Base-by-base conservation (phyloP, 2,113 vertebrate genomes). In the Pluvianellus socialis region DNA sequence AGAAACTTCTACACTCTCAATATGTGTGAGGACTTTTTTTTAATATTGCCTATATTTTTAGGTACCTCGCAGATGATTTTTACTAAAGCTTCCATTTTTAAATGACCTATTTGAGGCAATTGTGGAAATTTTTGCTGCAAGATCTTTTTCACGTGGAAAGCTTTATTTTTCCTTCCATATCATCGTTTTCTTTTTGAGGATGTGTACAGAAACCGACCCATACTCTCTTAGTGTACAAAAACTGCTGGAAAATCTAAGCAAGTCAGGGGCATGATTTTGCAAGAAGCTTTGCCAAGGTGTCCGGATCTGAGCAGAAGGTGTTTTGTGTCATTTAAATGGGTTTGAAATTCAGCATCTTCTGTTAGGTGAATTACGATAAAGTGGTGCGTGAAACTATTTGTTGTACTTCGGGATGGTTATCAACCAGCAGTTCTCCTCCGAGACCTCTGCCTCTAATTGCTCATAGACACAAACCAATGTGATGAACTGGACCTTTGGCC, bases 91-190 rank as follows among this genome's bases (percentile, higher is more conserved):
- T 96, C 90, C 80, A 81, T 91, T 84, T 97, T 91, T 83, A 96
- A 91, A 79, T 84, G 90, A 94, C 94, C 87, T 96, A 85, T 77
- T 86, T 97, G 87, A 80, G 68, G n/a, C 61, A 74, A 91, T 53
- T 66, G 84, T 87, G 72, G 90, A 91, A 80, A 49, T 62, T 94
- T 88, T 73, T 91, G 33, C 68, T 62, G 52, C 27, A 70, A 66
- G 50, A 62, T 71, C 40, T 91, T 91, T 81, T 33, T 84, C 50
- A 76, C 76, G 59, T 44, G n/a, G 55, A 59, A 76, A 65, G 63
- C 66, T 95, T 70, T 82, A 13, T 86, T 70, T 84, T 89, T 76
- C 76, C 33, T 80, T 94, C 86, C 92, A 62, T 66, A 14, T 67
- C 22, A 58, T 72, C 0, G 1, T 40, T 79, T 79, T 56, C 38